Conservation (phyloP, 2,888 invertebrate genomes). For the Plusia festucae region DNA sequence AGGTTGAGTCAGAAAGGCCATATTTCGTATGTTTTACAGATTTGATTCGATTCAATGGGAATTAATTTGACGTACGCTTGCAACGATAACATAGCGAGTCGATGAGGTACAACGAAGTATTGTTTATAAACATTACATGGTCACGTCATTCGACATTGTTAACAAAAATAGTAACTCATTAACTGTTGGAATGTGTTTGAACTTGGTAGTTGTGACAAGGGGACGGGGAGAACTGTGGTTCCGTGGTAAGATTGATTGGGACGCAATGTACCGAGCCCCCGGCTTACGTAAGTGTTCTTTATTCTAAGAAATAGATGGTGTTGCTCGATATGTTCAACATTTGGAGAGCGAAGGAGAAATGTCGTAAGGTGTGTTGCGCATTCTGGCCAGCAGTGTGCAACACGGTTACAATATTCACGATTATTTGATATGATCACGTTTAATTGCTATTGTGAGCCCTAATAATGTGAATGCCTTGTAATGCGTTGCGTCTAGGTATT, state of each 20-base stretch:
- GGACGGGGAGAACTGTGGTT: constrained; percentile 19
- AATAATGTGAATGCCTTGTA: constrained; percentile 36
- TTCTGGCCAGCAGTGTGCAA: constrained; percentile 53
- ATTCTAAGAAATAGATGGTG: constrained; percentile 60
- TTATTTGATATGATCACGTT: constrained; percentile 67
- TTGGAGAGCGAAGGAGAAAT: constrained; percentile 55
- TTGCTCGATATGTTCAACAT: constrained; percentile 56
- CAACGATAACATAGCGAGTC: constrained; percentile 44
- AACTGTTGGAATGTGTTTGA: constrained; percentile 31
- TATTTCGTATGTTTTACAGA: constrained; percentile 49
- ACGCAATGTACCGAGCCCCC: constrained; percentile 21
- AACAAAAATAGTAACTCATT: constrained; percentile 58
- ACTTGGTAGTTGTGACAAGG: constrained; percentile 13
- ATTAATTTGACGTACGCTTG: constrained; percentile 49
- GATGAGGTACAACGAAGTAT: constrained; percentile 30
- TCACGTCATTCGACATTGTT: constrained; percentile 53
- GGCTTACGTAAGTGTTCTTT: constrained; percentile 41
- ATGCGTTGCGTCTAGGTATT: constrained; percentile 15
- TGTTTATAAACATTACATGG: constrained; percentile 62
- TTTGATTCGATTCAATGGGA: constrained; percentile 31
- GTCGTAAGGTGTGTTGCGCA: constrained; percentile 57
- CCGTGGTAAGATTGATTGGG: constrained; percentile 22
- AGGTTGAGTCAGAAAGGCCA: constrained; percentile 54
- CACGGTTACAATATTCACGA: constrained; percentile 63
- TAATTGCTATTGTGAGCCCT: constrained; percentile 53